Evolutionary conservation across 2,113 vertebrate species (phyloP), one percentile per base, ranked within the genome.

Genomic region (Arothron firmamentum): DNA sequence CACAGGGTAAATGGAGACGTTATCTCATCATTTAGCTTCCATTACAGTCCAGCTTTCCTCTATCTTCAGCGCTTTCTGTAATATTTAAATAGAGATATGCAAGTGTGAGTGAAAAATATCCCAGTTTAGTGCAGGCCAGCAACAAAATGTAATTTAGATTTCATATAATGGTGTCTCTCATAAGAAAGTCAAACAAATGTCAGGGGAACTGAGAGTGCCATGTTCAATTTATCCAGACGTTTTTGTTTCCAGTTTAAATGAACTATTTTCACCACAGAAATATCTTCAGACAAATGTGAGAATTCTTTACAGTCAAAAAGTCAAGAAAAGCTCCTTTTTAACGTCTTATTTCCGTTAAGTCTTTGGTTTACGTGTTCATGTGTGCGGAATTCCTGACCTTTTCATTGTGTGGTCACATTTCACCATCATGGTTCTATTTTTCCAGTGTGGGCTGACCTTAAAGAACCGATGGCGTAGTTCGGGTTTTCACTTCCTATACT

Each of bases 11-110:
- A 66, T 42, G 14, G 50, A 57, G 42, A 64, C 53, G 45, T 67
- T 76, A 74, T 81, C 77, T 70, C 52, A 76, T 84, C 62, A 42
- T 64, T 65, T 64, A 49, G 53, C 59, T 58, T 60, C 53, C 50
- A 68, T 62, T 75, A 66, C 53, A 75, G 50, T 34, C 55, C 41
- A 45, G 52, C 57, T 23, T 16, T 52, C 17, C 34, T 75, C 75
- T 79, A 75, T 68, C 78, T 82, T 41, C 3, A 62, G 63, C 34
- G 58, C 51, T 73, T 72, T 49, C 65, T 42, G 42, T 52, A 55
- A 79, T 77, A 67, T 75, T 77, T 65, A 65, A 78, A 74, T 45
- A 78, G 52, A 58, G 68, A 74, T 73, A 61, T 59, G 65, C 48
- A 20, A 59, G 20, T 80, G 74, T 67, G 67, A 67, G 61, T 5